Evolutionary conservation across 2,888 invertebrate species (phyloP), one percentile per base, ranked within the genome.

Genomic region (Plagodis pulveraria): DNA sequence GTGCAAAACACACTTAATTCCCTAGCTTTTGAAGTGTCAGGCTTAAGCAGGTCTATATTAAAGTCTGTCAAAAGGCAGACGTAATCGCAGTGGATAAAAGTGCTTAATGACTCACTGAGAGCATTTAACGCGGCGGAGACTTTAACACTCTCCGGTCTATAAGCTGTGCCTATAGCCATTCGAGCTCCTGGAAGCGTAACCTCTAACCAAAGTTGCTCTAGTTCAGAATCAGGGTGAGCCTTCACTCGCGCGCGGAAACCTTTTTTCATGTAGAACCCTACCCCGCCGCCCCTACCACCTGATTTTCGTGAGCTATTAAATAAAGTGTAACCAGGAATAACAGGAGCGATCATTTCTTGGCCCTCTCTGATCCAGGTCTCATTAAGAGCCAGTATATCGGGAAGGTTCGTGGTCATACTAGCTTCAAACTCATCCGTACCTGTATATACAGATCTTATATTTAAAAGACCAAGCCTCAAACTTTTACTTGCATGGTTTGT

Each of bases 181-280:
- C 54, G 53, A 6, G 47, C 56, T 6, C 69, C 70, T 0, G 58
- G 58, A 35, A 69, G 34, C 2, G 33, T 36, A 6, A 72, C 43
- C 43, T 71, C 71, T 0, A 71, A 38, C 69, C 69, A 71, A 44
- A 71, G 43, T 51, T 71, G 71, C 46, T 69, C 71, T 8, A 69
- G 49, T 22, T 33, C 2, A 5, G 68, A 58, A 6, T 35, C 35
- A 5, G 69, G 67, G 12, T 65, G 68, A 5, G 38, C 45, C 0
- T 50, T 50, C 2, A 63, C 48, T n/a, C 63, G 54, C 5, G 56
- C 55, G 6, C 46, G 44, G 10, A 70, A 0, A 12, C 55, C 58
- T 7, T 63, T 58, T 7, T 48, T 55, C 2, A 67, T 42, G 52
- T 45, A 54, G 11, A 47, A 54, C 12, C 53, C 53, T 6, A 54